phyloP scores from a whole-genome alignment of 1,140 invertebrate genomes.

The Colletes latitarsis region DNA sequence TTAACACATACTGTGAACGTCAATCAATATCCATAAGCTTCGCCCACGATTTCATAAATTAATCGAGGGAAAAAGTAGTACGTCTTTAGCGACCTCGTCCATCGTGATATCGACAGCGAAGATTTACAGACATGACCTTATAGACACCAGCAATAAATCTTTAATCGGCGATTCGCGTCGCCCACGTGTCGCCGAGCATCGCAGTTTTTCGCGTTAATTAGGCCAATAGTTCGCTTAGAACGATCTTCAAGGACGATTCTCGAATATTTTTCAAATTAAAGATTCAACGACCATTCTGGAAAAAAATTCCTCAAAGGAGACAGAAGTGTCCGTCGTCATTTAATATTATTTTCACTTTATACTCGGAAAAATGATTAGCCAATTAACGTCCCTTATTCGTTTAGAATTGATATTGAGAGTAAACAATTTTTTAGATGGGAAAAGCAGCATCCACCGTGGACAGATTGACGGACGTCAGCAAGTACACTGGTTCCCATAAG shows the following conservation, averaged over 20 bases:
- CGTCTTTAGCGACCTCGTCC: background rate
- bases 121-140: constrained; percentile 10
- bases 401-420: too few species aligned
- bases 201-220: background rate
- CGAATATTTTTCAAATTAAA: background rate
- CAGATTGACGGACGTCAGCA: constrained; percentile 92
- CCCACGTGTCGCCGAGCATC: background rate
- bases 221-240: background rate
- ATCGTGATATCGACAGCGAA: background rate
- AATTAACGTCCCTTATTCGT: too few species aligned
- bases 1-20: background rate
- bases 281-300: too few species aligned
- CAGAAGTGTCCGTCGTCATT: too few species aligned
- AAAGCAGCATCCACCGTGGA: constrained; percentile 89
- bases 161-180: background rate
- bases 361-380: too few species aligned
- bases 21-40: constrained; percentile 1
- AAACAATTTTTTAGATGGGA: constrained; percentile 80
- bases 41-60: background rate
- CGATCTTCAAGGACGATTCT: background rate
- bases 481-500: constrained; percentile 95
- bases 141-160: background rate
- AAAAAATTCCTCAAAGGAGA: background rate
- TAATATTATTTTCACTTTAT: too few species aligned
- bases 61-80: background rate